Conservation (phyloP, 2,888 invertebrate genomes). For the Tachystola acroxantha region DNA sequence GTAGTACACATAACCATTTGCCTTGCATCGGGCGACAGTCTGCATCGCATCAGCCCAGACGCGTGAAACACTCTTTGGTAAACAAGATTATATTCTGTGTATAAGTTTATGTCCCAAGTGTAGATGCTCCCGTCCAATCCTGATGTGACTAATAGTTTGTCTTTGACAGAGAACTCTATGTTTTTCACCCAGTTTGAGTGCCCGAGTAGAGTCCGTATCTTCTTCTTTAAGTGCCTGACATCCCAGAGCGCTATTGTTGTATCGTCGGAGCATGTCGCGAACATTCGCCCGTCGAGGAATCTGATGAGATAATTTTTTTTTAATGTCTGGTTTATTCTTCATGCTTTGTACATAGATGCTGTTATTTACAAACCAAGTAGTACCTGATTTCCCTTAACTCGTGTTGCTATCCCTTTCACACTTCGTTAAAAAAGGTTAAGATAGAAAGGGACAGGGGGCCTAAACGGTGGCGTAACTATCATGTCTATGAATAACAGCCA, state of each 20-base stretch:
- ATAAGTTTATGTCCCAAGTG: slow-evolving; percentile 95
- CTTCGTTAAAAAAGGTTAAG: too few species aligned
- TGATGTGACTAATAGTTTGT: slow-evolving; percentile 91
- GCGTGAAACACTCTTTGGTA: slow-evolving; percentile 92
- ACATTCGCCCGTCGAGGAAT: slow-evolving; percentile 90
- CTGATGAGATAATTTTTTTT: slow-evolving; percentile 58
- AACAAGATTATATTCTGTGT: slow-evolving; percentile 86
- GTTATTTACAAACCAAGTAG: too few species aligned
- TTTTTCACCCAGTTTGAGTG: slow-evolving; percentile 98
- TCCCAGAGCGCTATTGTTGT: slow-evolving; percentile 96
- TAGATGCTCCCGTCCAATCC: slow-evolving; percentile 96
- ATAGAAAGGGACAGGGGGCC: too few species aligned
- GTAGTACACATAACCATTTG: slow-evolving; percentile 95
- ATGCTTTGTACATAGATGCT: too few species aligned
- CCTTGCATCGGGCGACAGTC: slow-evolving; percentile 89
- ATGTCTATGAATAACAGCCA: too few species aligned
- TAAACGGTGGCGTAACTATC: too few species aligned
- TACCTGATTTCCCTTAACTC: too few species aligned
- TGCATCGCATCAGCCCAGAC: slow-evolving; percentile 90
- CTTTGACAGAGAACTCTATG: slow-evolving; percentile 92
- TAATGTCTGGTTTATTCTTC: too few species aligned
- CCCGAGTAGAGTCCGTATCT: slow-evolving; percentile 87
- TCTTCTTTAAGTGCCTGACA: slow-evolving; percentile 87
- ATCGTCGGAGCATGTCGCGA: slow-evolving; percentile 97
- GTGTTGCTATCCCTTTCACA: too few species aligned